Evolutionary conservation across 2,888 invertebrate genomes (phyloP), one percentile per base, ranked within the genome.

Genomic region (Dendrolimus pini): DNA sequence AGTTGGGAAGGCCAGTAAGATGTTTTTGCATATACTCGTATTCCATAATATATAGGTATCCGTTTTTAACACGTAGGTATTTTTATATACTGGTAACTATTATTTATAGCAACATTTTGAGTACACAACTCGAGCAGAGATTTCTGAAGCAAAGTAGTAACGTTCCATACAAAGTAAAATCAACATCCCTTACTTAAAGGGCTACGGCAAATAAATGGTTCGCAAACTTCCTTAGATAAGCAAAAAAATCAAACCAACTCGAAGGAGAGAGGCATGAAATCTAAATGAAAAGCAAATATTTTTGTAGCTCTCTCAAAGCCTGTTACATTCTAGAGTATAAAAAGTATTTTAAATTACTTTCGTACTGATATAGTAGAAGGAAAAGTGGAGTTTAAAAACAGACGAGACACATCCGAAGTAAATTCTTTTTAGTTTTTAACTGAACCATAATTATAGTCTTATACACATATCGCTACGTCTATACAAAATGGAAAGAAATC

Each of bases 251-350:
- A 63, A 58, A 60, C 54, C 60, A 53, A 62, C 62, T 61, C 62
- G 58, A 64, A 61, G 62, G 63, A 58, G 59, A 66, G 61, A 30
- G 63, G 62, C 61, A 58, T 58, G 58, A 56, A 59, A 59, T 57
- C 61, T 62, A 70, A 74, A 75, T 74, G 68, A 72, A 74, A 74
- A 63, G 68, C 70, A 73, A 75, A 74, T 68, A 73, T 68, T 69
- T 65, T 63, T 59, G 42, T 60, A 64, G 62, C 62, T 53, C 18
- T 41, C 41, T 55, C 41, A 55, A 47, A 47, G 47, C 47, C 47
- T 47, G 47, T 47, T 47, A 9, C 47, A 47, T 47, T 10, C 47
- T 47, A 47, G 47, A 47, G 6, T 47, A 47, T 47, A 47, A 47
- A 47, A 47, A 47, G 12, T 47, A 2, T 47, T 9, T 47, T 47